A percentile compares a stretch with the other conserved stretches of the same genome.
Conservation (phyloP, 2,113 vertebrate species). For the Thalassarche chlororhynchos region DNA sequence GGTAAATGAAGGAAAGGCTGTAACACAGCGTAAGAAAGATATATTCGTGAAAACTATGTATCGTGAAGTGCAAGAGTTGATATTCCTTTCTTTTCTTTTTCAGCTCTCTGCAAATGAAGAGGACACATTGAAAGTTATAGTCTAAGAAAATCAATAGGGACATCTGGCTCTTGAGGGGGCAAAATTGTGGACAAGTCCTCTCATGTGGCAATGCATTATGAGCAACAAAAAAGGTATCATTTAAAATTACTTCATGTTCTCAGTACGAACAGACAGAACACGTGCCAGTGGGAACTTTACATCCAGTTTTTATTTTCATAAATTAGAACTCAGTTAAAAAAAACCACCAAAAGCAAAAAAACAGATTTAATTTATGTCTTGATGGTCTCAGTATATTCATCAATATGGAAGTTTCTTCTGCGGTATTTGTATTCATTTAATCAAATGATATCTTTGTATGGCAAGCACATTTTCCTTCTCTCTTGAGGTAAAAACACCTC, state of each 20-base stretch:
- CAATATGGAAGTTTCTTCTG: background rate
- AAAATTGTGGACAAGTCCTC: background rate
- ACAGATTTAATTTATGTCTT: background rate
- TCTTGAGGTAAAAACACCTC: background rate
- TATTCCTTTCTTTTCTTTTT: constrained; percentile 37
- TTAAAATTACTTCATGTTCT: constrained; percentile 22
- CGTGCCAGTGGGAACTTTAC: background rate
- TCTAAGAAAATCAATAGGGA: constrained; percentile 13
- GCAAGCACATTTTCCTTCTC: background rate
- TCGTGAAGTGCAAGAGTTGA: background rate
- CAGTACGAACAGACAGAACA: background rate
- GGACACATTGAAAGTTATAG: background rate
- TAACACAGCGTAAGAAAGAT: background rate
- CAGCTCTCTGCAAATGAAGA: constrained; percentile 39
- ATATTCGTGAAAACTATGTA: background rate
- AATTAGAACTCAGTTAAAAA: background rate
- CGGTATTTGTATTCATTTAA: background rate
- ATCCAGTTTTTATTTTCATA: background rate
- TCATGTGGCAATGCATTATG: background rate
- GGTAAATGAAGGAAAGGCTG: background rate
- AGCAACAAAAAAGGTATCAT: constrained; percentile 51
- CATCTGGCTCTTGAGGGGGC: background rate
- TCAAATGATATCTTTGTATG: background rate
- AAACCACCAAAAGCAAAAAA: background rate
- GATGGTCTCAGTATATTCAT: background rate